Conservation (phyloP, 2,113 vertebrate species). For the Colinus virginianus region DNA sequence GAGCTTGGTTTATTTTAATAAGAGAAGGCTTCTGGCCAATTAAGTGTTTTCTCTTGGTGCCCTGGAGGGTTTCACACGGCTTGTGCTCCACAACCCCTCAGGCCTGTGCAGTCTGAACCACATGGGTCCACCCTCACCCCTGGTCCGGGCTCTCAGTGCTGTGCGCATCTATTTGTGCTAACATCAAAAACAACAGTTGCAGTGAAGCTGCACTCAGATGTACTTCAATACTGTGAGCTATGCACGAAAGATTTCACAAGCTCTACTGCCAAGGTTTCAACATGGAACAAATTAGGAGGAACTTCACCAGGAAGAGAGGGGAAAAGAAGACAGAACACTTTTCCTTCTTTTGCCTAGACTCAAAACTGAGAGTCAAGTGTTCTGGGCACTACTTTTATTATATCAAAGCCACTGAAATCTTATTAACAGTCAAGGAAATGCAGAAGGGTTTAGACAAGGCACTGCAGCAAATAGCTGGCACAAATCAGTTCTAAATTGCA, state of each 20-base stretch:
- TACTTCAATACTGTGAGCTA: background rate
- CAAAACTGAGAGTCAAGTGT: background rate
- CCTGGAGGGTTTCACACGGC: background rate
- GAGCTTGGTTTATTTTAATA: background rate
- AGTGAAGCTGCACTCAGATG: background rate
- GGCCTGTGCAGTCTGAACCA: background rate
- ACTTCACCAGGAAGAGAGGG: constrained; percentile 9
- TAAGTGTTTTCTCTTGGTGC: background rate
- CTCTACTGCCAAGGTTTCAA: constrained; percentile 13
- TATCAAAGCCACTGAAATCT: constrained; percentile 29
- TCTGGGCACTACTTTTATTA: background rate
- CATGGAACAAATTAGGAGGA: constrained; percentile 59
- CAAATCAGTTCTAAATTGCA: constrained; percentile 20
- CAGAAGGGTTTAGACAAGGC: constrained; percentile 12
- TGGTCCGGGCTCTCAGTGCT: background rate
- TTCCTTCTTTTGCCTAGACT: background rate
- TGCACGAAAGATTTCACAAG: constrained; percentile 40
- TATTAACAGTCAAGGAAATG: constrained; percentile 10
- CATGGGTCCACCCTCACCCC: background rate
- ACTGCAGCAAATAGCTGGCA: constrained; percentile 36
- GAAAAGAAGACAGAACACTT: background rate
- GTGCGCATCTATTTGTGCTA: background rate
- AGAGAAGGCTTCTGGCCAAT: constrained; percentile 11
- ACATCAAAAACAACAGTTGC: background rate
- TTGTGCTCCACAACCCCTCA: background rate